Evolutionary conservation across 2,888 invertebrate genomes (phyloP), one percentile per base, ranked within the genome.

Genomic region (Chrysina gloriosa): DNA sequence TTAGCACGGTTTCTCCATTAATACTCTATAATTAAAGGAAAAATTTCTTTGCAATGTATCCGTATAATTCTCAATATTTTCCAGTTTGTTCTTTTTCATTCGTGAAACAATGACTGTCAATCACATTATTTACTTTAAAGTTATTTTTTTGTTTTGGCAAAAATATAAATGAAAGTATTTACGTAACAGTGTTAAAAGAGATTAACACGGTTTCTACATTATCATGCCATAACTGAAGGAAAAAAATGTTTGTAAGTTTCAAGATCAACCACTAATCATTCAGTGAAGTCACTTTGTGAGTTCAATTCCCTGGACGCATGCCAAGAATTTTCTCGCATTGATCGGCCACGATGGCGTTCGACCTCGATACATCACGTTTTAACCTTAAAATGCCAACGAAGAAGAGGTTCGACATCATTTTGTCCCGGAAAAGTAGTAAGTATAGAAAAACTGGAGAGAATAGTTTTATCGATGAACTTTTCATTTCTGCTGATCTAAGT

Each of bases 321-420:
- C 66, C 66, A 66, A 58, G 56, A 58, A 70, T 71, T 71, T 70
- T 63, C 68, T 54, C 65, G 63, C 70, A 72, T 72, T 68, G 72
- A 72, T 72, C 72, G 69, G 56, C 63, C 45, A 63, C 58, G 58
- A 42, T 42, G 42, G 42, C 3, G 58, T 61, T 68, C 69, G 72
- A 69, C 72, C 72, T 72, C 72, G 72, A 71, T 72, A 71, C 70
- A 72, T 72, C 72, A 72, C 72, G 72, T 71, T 58, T 58, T 68
- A 72, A 71, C 72, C 72, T 72, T 70, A 72, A 72, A 70, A 70
- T 72, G 70, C 69, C 68, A 68, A 19, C 29, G 27, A 27, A 61
- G 42, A 45, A 27, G 58, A 45, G 58, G 27, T 25, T 25, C 29
- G 42, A 14, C 42, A 45, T 42, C 45, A 61, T 61, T 31, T n/a